These are phyloP conservation scores for Acanthochromis polyacanthus DNA, from an alignment of 2,113 vertebrate genomes.

Conservation along the genomic window DNA sequence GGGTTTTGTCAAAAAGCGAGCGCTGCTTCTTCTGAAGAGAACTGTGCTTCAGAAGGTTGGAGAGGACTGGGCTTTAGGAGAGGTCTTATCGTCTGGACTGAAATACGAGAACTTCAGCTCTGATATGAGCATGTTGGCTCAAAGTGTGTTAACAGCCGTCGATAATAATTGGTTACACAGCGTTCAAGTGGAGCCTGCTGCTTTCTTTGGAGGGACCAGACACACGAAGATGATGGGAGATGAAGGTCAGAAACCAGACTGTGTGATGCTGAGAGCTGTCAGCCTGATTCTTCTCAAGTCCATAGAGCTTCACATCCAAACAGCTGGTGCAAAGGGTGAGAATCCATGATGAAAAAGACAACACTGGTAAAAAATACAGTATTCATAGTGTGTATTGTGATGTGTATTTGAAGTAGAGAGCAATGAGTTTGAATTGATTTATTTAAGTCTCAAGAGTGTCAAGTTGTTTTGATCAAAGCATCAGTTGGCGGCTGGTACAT, in stretches of 20 bases:
- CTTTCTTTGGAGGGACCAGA: slow-evolving; percentile 86
- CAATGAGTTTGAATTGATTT: too few relatives aligned
- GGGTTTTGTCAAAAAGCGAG: slow-evolving; percentile 86
- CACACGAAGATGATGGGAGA: not conserved
- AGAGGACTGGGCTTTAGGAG: slow-evolving; percentile 84
- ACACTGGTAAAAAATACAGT: not conserved
- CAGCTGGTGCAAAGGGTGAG: slow-evolving; percentile 62
- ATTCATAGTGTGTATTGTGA: not conserved
- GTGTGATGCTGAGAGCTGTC: slow-evolving; percentile 87
- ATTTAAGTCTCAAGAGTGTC: too few relatives aligned
- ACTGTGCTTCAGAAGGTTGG: slow-evolving; percentile 85
- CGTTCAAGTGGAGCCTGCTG: slow-evolving; percentile 73
- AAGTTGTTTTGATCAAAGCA: too few relatives aligned
- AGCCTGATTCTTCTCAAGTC: slow-evolving; percentile 91
- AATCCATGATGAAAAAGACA: not conserved
- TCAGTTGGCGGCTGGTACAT: too few relatives aligned
- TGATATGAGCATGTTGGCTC: slow-evolving; percentile 81
- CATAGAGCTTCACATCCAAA: slow-evolving; percentile 85
- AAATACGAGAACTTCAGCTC: slow-evolving; percentile 24
- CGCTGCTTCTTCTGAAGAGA: slow-evolving; percentile 89
- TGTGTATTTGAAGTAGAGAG: too few relatives aligned
- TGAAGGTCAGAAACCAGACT: slow-evolving; percentile 71
- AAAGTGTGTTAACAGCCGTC: slow-evolving; percentile 78
- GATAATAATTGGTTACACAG: slow-evolving; percentile 80
- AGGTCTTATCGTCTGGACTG: rapidly evolving